phyloP scores from a whole-genome alignment of 2,113 vertebrate species.

The Cryptomyrus ogoouensis region DNA sequence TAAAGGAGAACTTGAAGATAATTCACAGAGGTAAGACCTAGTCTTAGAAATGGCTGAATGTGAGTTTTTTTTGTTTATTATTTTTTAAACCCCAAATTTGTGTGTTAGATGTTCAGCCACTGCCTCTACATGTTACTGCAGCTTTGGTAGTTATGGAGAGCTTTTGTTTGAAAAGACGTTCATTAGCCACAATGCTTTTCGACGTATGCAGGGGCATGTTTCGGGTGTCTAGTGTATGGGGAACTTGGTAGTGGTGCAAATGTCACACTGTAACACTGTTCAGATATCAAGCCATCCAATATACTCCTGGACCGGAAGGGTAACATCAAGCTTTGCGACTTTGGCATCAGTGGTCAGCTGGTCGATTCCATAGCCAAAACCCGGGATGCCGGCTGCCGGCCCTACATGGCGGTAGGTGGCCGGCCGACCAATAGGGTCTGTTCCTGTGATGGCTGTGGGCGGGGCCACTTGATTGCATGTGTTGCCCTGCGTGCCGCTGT shows the following conservation, averaged over 20 bases:
- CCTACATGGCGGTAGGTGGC: constrained; percentile 92
- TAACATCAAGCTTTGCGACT: constrained; percentile 98
- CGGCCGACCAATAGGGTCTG: background rate
- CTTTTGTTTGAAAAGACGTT: background rate
- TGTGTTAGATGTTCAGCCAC: background rate
- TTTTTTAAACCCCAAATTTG: background rate
- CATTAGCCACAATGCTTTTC: background rate
- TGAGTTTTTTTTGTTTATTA: background rate
- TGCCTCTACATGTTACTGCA: background rate
- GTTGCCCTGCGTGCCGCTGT: background rate
- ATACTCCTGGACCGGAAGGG: constrained; percentile 98
- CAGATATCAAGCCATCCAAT: constrained; percentile 99
- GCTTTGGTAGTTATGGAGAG: background rate
- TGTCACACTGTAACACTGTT: background rate
- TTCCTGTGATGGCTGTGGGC: background rate
- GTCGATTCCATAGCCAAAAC: constrained; percentile 99
- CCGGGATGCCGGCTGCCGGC: constrained; percentile 89
- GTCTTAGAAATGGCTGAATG: background rate
- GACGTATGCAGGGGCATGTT: background rate
- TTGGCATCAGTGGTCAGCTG: constrained; percentile 95
- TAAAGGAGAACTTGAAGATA: constrained; percentile 99
- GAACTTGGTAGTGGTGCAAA: background rate
- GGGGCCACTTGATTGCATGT: background rate
- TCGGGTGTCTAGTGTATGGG: background rate
- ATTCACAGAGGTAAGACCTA: constrained; percentile 90